Conservation (phyloP, 2,888 invertebrate genomes). For the Eupithecia inturbata region DNA sequence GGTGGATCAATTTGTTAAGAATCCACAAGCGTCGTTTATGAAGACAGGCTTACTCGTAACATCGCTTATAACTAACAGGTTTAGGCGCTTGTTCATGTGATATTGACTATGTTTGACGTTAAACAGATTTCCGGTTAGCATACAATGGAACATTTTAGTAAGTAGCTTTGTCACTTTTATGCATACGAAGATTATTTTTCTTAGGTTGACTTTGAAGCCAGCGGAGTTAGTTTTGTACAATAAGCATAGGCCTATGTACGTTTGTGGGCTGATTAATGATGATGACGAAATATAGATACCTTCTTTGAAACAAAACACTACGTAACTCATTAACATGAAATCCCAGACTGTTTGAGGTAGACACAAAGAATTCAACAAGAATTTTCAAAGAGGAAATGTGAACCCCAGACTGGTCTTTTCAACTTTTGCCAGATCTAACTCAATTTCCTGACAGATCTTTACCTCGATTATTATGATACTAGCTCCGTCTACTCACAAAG, state of each 20-base stretch:
- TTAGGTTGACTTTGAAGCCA: neutral
- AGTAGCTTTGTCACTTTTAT: neutral
- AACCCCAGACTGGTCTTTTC: neutral
- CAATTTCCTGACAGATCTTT: neutral
- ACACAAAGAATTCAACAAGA: neutral
- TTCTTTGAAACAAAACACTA: neutral
- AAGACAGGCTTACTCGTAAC: slow-evolving; percentile 7
- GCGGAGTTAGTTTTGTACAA: no score
- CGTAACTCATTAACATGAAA: neutral
- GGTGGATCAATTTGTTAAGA: slow-evolving; percentile 4
- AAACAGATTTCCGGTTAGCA: neutral
- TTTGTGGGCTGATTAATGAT: no score
- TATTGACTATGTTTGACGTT: slow-evolving; percentile 10
- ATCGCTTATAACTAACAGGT: neutral
- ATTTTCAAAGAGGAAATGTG: neutral
- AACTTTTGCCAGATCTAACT: neutral
- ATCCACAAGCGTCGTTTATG: slow-evolving; percentile 13
- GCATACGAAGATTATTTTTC: neutral
- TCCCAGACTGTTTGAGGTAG: neutral
- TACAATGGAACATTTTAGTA: neutral
- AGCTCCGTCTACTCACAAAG: neutral
- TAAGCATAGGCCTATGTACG: no score
- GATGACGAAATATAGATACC: no score
- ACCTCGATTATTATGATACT: neutral
- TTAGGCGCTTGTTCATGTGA: slow-evolving; percentile 22